Conservation (phyloP, 2,888 invertebrate species). For the Eledone cirrhosa region DNA sequence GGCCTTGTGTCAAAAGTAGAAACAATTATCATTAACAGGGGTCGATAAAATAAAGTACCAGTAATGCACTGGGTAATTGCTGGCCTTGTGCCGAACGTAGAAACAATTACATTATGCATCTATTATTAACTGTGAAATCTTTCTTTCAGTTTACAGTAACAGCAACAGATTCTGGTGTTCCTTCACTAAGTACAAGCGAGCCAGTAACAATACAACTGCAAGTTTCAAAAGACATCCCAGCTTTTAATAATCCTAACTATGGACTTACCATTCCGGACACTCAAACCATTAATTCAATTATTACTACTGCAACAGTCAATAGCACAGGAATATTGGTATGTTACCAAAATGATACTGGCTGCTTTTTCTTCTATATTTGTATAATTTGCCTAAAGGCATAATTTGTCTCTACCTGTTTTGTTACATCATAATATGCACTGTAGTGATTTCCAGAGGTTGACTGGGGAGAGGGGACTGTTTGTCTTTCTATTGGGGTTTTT, state of each 20-base stretch:
- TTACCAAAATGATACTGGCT: too few relatives aligned
- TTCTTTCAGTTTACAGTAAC: constrained; percentile 14
- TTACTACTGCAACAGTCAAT: not conserved
- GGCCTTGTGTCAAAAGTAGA: too few relatives aligned
- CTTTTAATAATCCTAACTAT: not conserved
- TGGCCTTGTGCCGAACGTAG: not conserved
- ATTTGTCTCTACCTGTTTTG: too few relatives aligned
- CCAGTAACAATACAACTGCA: not conserved
- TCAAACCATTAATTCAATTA: not conserved
- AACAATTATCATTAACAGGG: too few relatives aligned
- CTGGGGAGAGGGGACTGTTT: too few relatives aligned
- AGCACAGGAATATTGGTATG: constrained; percentile 17
- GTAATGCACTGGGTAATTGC: too few relatives aligned
- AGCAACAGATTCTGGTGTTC: constrained; percentile 23
- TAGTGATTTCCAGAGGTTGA: too few relatives aligned
- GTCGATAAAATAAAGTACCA: too few relatives aligned
- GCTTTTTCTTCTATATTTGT: too few relatives aligned
- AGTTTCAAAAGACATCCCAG: not conserved
- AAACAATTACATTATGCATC: not conserved
- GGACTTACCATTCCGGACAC: not conserved
- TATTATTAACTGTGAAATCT: not conserved
- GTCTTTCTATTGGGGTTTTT: too few relatives aligned
- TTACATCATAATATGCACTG: too few relatives aligned
- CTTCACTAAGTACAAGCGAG: not conserved
- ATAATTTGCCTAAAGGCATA: too few relatives aligned